A percentile compares a stretch with the other conserved stretches of the same genome.
phyloP scores from a whole-genome alignment of 2,888 invertebrate species.

The Phania funesta region DNA sequence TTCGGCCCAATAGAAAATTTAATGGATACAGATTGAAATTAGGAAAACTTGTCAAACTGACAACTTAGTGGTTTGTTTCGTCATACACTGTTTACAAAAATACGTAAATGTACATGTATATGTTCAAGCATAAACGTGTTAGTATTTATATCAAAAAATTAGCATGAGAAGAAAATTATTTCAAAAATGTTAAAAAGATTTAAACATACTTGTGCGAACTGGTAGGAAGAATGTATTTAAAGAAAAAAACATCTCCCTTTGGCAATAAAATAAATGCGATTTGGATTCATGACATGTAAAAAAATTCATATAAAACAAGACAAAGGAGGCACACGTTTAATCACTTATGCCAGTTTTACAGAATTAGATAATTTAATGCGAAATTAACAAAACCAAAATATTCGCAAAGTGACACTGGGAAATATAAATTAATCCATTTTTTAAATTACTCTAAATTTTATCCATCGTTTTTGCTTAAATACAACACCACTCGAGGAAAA shows the following conservation, averaged over 20 bases:
- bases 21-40: no score
- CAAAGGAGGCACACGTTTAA: neutral
- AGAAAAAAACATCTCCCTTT: slow-evolving; percentile 29
- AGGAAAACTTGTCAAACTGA: no score
- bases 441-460: neutral
- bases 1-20: no score
- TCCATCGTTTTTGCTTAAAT: no score
- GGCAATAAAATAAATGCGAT: slow-evolving; percentile 60
- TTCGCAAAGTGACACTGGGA: slow-evolving; percentile 4
- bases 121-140: neutral
- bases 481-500: no score
- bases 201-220: neutral
- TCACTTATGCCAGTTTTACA: slow-evolving; percentile 19
- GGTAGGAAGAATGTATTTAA: slow-evolving; percentile 43
- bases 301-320: slow-evolving; percentile 1
- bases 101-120: neutral
- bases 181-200: slow-evolving; percentile 25
- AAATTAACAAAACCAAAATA: neutral
- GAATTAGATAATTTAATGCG: slow-evolving; percentile 36
- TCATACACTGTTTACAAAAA: neutral
- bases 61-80: neutral
- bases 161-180: slow-evolving; percentile 39
- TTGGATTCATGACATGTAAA: slow-evolving; percentile 39
- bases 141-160: slow-evolving; percentile 5
- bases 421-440: neutral